A percentile compares a stretch with the other conserved stretches of the same genome.
Conservation (phyloP, 2,113 vertebrate genomes). For the Tetrax tetrax region DNA sequence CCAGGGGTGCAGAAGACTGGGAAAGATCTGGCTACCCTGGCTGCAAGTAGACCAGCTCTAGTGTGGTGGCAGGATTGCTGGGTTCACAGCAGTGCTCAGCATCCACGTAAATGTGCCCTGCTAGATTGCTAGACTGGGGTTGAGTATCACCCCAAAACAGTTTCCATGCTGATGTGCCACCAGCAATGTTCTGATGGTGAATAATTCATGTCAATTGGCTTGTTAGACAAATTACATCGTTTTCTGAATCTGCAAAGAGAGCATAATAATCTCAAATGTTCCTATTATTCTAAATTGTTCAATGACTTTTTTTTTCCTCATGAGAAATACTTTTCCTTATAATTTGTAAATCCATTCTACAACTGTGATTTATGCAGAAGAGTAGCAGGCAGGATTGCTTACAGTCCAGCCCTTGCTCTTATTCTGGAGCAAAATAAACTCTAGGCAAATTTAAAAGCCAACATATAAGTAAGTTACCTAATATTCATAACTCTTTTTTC, state of each 20-base stretch:
- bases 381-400: background rate
- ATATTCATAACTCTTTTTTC: background rate
- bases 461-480: too few species aligned
- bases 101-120: rapidly evolving
- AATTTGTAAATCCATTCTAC: background rate
- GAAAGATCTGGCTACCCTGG: background rate
- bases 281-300: background rate
- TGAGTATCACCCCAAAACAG: background rate
- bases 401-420: background rate
- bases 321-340: background rate
- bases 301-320: background rate
- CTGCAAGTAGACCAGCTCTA: background rate
- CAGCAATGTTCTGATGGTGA: background rate
- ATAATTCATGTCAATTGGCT: background rate
- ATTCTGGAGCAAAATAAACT: background rate
- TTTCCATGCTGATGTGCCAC: background rate
- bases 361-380: background rate
- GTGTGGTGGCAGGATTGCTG: background rate
- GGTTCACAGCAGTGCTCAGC: rapidly evolving
- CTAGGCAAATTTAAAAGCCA: background rate
- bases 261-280: background rate
- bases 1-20: background rate
- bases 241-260: background rate
- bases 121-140: too few species aligned
- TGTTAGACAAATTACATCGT: background rate